These are phyloP conservation scores for Hystrix cristata DNA, from an alignment of 2,113 vertebrate genomes.

Conservation along the genomic window DNA sequence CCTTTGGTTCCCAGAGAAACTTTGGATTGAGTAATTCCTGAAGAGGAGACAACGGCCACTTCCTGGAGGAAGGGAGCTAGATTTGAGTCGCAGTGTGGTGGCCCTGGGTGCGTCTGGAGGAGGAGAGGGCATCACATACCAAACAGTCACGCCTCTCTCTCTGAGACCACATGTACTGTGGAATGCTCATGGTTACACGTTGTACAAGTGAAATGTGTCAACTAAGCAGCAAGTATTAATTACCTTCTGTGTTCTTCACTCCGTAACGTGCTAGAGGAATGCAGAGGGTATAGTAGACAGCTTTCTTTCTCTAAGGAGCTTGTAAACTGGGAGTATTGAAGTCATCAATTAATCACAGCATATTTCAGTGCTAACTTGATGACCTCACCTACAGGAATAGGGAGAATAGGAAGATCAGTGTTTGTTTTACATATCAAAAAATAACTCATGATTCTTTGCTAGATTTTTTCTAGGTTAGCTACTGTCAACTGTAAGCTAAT, in stretches of 20 bases:
- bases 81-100: too few relatives aligned
- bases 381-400: not conserved
- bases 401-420: not conserved
- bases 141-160: fast-evolving
- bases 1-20: not conserved
- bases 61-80: too few relatives aligned
- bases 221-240: not conserved
- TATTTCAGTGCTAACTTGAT: not conserved
- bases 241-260: not conserved
- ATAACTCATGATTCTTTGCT: not conserved
- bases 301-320: not conserved
- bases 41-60: not conserved
- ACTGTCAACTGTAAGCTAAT: not conserved
- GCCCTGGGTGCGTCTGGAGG: not conserved
- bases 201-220: not conserved
- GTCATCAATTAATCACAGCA: not conserved
- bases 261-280: not conserved
- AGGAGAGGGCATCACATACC: not conserved
- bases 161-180: fast-evolving
- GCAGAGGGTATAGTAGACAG: not conserved
- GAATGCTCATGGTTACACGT: too few relatives aligned
- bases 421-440: not conserved
- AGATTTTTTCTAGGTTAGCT: not conserved
- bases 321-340: not conserved
- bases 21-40: not conserved